These are phyloP conservation scores for Cataglyphis altisquamis DNA, from an alignment of 2,888 invertebrate genomes.

Conservation along the genomic window DNA sequence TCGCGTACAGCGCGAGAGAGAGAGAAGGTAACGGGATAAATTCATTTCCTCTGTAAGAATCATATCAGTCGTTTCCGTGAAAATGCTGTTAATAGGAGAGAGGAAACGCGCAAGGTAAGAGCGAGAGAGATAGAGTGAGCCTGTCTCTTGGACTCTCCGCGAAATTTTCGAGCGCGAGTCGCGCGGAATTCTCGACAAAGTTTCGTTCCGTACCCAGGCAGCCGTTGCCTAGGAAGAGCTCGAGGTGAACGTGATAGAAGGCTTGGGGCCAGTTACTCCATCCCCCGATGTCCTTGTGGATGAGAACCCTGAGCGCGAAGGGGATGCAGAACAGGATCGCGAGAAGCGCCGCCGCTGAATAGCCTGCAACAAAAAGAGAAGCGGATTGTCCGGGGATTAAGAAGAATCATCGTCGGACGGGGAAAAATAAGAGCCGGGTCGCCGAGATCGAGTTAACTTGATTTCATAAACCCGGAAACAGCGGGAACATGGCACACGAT, in stretches of 20 bases:
- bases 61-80: neutral
- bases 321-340: slow-evolving; percentile 91
- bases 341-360: slow-evolving; percentile 92
- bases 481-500: slow-evolving; percentile 23
- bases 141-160: neutral
- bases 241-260: slow-evolving; percentile 90
- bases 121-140: neutral
- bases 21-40: slow-evolving; percentile 15
- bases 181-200: neutral
- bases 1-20: neutral
- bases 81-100: neutral
- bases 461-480: slow-evolving; percentile 41
- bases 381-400: slow-evolving; percentile 5
- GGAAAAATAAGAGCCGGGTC: slow-evolving; percentile 12
- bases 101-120: neutral
- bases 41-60: neutral
- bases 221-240: slow-evolving; percentile 91
- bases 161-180: neutral
- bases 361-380: slow-evolving; percentile 87
- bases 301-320: slow-evolving; percentile 89
- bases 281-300: slow-evolving; percentile 89
- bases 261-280: slow-evolving; percentile 90
- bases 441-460: slow-evolving; percentile 18
- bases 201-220: slow-evolving; percentile 87
- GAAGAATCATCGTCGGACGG: slow-evolving; percentile 7